These are phyloP conservation scores for Trypoxylon attenuatum DNA, from an alignment of 2,888 invertebrate genomes.

Conservation along the genomic window DNA sequence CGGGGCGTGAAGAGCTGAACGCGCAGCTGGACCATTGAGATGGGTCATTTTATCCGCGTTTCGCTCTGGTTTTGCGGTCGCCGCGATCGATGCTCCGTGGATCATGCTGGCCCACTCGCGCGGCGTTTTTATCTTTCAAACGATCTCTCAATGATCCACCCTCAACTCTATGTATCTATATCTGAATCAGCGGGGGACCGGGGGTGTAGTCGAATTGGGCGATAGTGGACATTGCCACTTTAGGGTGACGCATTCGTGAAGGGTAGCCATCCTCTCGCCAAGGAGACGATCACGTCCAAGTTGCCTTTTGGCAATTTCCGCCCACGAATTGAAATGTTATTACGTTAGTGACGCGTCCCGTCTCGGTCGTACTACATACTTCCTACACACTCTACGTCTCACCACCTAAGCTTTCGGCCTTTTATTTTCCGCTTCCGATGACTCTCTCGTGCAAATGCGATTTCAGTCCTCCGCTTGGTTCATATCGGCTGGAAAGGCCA, in stretches of 20 bases:
- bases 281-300: conserved; percentile 42
- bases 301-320: conserved; percentile 70
- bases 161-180: too few species aligned
- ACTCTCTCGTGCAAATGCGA: conserved; percentile 42
- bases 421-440: conserved; percentile 43
- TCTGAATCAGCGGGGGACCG: too few species aligned
- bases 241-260: conserved; percentile 19
- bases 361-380: conserved; percentile 4
- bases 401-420: conserved; percentile 16
- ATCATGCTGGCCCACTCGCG: not conserved
- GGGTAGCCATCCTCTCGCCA: conserved; percentile 50
- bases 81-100: not conserved
- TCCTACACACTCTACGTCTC: not conserved
- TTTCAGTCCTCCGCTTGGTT: conserved; percentile 27
- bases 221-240: conserved; percentile 23
- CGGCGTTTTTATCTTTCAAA: not conserved
- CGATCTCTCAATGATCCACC: not conserved
- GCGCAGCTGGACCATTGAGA: not conserved
- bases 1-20: not conserved
- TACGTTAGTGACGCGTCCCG: conserved; percentile 69
- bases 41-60: not conserved
- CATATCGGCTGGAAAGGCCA: conserved; percentile 10
- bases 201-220: conserved; percentile 17
- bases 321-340: conserved; percentile 73
- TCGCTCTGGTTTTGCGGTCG: not conserved